A percentile compares a stretch with the other conserved stretches of the same genome.
phyloP scores from a whole-genome alignment of 1,140 invertebrate genomes.

The Chironomus striatipennis region DNA sequence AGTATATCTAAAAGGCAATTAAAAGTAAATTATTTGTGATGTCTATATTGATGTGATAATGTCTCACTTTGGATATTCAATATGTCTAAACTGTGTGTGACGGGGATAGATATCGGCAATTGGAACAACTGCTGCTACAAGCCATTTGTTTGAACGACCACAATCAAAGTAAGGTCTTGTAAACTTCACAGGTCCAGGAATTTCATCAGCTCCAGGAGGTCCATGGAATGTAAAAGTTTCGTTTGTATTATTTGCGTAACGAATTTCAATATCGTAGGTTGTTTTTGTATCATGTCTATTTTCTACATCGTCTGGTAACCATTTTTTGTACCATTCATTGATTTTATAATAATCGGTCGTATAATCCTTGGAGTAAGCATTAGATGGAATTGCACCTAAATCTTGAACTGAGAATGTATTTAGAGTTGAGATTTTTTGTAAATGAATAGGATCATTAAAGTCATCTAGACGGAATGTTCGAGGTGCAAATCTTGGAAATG shows the following conservation, averaged over 20 bases:
- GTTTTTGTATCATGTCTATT: constrained; percentile 88
- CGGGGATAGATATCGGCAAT: constrained; percentile 92
- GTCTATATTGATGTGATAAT: constrained; percentile 24
- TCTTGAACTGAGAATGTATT: constrained; percentile 79
- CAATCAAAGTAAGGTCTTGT: constrained; percentile 96
- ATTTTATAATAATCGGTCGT: constrained; percentile 82
- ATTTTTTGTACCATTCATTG: constrained; percentile 86
- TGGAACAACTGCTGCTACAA: constrained; percentile 85
- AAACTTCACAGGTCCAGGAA: constrained; percentile 84
- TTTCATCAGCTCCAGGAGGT: constrained; percentile 81
- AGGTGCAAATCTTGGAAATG: constrained; percentile 89
- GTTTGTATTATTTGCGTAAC: constrained; percentile 92
- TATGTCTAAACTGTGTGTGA: constrained; percentile 88
- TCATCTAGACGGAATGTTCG: constrained; percentile 84
- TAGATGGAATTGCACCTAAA: constrained; percentile 67
- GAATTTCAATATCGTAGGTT: constrained; percentile 81
- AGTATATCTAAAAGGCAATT: constrained; percentile 66
- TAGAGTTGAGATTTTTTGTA: constrained; percentile 82
- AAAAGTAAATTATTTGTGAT: constrained; percentile 24
- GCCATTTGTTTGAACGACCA: constrained; percentile 89
- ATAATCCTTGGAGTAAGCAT: constrained; percentile 75
- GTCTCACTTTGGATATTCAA: constrained; percentile 88
- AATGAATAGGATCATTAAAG: constrained; percentile 88
- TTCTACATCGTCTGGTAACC: constrained; percentile 78
- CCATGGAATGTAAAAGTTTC: constrained; percentile 92